Conservation (phyloP, 2,888 invertebrate genomes). For the Diploptera punctata region DNA sequence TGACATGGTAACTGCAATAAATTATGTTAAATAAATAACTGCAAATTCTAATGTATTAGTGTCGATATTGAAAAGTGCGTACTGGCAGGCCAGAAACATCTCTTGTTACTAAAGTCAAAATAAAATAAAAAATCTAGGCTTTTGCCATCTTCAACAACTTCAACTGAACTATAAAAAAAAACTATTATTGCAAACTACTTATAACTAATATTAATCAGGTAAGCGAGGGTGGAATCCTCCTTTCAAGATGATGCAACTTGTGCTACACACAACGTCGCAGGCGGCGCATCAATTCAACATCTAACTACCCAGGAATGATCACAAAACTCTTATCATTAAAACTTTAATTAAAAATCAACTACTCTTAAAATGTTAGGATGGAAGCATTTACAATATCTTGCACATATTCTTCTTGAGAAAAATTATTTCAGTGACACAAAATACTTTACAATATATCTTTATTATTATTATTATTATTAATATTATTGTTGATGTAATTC, state of each 20-base stretch:
- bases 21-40: slow-evolving; percentile 9
- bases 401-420: slow-evolving; percentile 2
- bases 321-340: slow-evolving; percentile 23
- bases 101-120: too few species aligned
- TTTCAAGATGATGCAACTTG: neutral
- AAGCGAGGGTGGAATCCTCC: slow-evolving; percentile 5
- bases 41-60: neutral
- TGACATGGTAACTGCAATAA: slow-evolving; percentile 26
- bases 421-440: slow-evolving; percentile 21
- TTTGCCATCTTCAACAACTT: neutral
- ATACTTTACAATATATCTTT: neutral
- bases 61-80: slow-evolving; percentile 11
- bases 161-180: neutral
- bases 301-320: slow-evolving; percentile 28
- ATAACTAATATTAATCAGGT: slow-evolving; percentile 13
- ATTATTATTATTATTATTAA: neutral
- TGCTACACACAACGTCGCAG: neutral
- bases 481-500: too few species aligned
- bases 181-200: slow-evolving; percentile 15
- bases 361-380: slow-evolving; percentile 26
- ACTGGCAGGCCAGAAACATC: neutral
- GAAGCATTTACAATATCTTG: slow-evolving; percentile 34
- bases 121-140: slow-evolving; percentile 9
- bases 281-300: too few species aligned
- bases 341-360: slow-evolving; percentile 19